Evolutionary conservation across 2,113 vertebrate species (phyloP).

Genomic region (Okapia johnstoni): DNA sequence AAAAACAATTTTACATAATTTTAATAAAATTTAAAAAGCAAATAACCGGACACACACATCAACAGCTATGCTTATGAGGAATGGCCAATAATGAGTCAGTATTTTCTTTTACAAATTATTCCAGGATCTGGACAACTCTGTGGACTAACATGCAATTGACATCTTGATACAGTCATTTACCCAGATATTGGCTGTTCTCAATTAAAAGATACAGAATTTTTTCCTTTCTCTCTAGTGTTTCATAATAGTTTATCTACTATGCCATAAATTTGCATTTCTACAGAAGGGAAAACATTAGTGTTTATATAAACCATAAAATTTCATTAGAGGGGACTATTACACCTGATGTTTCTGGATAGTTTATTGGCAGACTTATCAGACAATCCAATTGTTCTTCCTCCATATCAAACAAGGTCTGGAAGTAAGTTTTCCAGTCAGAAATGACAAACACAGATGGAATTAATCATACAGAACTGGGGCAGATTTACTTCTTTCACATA

Average conservation of each 20-base stretch:
- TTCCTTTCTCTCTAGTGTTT: constrained; percentile 42
- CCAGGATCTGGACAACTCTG: constrained; percentile 33
- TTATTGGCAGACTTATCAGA: constrained; percentile 51
- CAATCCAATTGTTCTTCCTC: constrained; percentile 37
- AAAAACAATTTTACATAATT: constrained; percentile 50
- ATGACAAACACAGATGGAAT: constrained; percentile 78
- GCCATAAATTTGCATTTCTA: constrained; percentile 30
- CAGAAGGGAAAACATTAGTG: constrained; percentile 34
- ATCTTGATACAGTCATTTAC: constrained; percentile 45
- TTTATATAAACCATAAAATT: constrained; percentile 39
- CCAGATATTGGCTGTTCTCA: constrained; percentile 40
- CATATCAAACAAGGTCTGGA: constrained; percentile 44
- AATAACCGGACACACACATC: constrained; percentile 36
- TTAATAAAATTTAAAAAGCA: constrained; percentile 44
- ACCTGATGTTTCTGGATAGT: constrained; percentile 37
- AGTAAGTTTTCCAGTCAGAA: constrained; percentile 68
- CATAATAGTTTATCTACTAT: constrained; percentile 54
- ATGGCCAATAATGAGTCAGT: constrained; percentile 47
- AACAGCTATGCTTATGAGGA: constrained; percentile 49
- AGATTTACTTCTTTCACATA: constrained; percentile 80
- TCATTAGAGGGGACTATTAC: constrained; percentile 51
- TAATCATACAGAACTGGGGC: constrained; percentile 78
- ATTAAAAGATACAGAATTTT: constrained; percentile 50
- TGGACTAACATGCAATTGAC: constrained; percentile 38
- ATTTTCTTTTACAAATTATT: constrained; percentile 20